Evolutionary conservation across 2,797 vertebrate species (phyloP).

Genomic region (Acanthurus tractus): DNA sequence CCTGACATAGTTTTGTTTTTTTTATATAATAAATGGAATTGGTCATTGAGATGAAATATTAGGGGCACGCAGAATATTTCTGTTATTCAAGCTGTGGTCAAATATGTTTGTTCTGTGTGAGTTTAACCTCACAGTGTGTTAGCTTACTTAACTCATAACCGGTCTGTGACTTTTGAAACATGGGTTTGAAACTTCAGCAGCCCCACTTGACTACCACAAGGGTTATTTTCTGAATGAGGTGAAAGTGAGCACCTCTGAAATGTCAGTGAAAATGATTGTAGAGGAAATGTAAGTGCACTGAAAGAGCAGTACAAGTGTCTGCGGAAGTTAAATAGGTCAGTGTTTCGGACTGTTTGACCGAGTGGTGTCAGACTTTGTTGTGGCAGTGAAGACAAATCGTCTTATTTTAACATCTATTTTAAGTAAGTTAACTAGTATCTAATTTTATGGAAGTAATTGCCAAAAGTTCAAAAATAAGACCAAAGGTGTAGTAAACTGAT

Average conservation of each 20-base stretch:
- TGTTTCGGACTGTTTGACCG: too few relatives aligned
- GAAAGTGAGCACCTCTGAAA: neutral
- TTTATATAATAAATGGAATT: neutral
- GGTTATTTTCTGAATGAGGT: neutral
- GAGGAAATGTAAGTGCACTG: neutral
- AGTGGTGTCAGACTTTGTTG: too few relatives aligned
- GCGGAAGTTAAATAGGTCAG: too few relatives aligned
- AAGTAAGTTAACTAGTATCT: neutral
- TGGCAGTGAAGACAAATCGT: too few relatives aligned
- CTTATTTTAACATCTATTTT: neutral
- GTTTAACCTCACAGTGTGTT: neutral
- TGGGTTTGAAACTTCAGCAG: neutral
- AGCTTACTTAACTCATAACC: neutral
- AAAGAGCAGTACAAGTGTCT: too few relatives aligned
- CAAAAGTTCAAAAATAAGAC: neutral
- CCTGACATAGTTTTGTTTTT: neutral
- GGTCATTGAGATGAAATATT: conserved; percentile 18
- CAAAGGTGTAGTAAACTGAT: neutral
- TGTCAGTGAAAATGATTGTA: neutral
- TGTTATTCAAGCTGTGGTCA: neutral
- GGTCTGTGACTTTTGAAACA: neutral
- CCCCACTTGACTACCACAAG: neutral
- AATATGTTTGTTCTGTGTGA: neutral
- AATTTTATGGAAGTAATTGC: neutral
- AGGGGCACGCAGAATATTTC: conserved; percentile 34